Percentiles rank a stretch among this genome's conserved stretches.
Evolutionary conservation across 2,888 invertebrate genomes (phyloP).

Genomic region (Marronus borbonicus): DNA sequence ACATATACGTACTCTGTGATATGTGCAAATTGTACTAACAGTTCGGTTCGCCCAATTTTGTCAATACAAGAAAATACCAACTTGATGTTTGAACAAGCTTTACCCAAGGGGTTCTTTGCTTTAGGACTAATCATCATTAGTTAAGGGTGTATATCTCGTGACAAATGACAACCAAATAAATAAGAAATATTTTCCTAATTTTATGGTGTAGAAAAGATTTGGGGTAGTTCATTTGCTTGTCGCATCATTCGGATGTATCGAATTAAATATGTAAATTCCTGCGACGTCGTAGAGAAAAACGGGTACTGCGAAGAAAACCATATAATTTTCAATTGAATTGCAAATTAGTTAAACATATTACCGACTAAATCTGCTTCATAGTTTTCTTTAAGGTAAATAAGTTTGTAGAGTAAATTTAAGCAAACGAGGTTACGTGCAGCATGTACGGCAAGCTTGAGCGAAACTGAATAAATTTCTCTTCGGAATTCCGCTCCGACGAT

Average conservation of each 20-base stretch:
- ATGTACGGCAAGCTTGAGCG: slow-evolving; percentile 26
- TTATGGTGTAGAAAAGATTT: slow-evolving; percentile 12
- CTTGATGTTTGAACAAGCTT: too few relatives aligned
- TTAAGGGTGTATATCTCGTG: too few relatives aligned
- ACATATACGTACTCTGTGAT: too few relatives aligned
- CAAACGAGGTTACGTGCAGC: slow-evolving; percentile 41
- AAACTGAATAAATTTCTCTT: slow-evolving; percentile 42
- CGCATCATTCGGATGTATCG: slow-evolving; percentile 35
- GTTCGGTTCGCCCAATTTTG: too few relatives aligned
- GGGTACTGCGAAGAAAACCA: slow-evolving; percentile 48
- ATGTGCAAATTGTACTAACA: too few relatives aligned
- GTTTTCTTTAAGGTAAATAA: slow-evolving; percentile 50
- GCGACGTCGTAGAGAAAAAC: slow-evolving; percentile 37
- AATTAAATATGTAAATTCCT: slow-evolving; percentile 51
- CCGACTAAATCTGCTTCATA: slow-evolving; percentile 49
- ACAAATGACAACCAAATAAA: too few relatives aligned
- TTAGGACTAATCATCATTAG: too few relatives aligned
- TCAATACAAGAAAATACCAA: too few relatives aligned
- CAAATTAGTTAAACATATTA: slow-evolving; percentile 52
- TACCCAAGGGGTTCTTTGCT: too few relatives aligned
- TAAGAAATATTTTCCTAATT: slow-evolving; percentile 48
- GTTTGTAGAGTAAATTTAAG: slow-evolving; percentile 49
- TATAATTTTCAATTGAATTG: slow-evolving; percentile 52
- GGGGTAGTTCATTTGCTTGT: slow-evolving; percentile 6
- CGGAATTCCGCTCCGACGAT: slow-evolving; percentile 12